Base-by-base conservation (phyloP, 2,797 vertebrate genomes). In the Sebastes steindachneri region DNA sequence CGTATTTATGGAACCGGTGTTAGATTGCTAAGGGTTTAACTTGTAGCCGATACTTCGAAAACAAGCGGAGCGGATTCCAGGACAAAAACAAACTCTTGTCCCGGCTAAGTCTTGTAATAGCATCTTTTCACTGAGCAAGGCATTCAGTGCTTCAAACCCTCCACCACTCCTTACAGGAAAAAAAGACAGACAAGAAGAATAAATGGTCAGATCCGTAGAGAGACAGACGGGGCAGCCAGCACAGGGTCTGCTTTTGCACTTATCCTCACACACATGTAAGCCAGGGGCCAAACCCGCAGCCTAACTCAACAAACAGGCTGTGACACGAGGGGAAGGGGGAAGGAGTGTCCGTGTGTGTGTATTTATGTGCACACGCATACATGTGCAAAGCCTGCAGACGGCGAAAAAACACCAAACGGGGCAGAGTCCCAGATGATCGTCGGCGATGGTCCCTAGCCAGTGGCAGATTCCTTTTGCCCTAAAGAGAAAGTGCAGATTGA, bases 281-380 rank as follows among this genome's bases (percentile, higher is more conserved):
- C 80, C 79, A 64, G 79, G 73, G 88, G 78, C 88, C 82, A 83
- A 85, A 87, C 72, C 79, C 65, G 21, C 72, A 83, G 84, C 73
- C 87, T 89, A 90, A 92, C 87, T 90, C 89, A 91, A 91, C 84
- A 81, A 92, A 84, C 90, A 91, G 85, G 72, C 84, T 83, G 77
- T 66, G 77, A 89, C 86, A 85, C 29, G 10, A 77, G 74, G 72
- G 72, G 66, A 85, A 37, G 33, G 62, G 67, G 68, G 70, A 15
- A 4, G 68, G 53, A 48, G 60, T 59, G 14, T 71, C 28, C 65
- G 28, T 67, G 59, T 65, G 63, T 72, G 68, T 68, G 33, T 73
- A 28, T 79, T 51, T 72, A 53, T 28, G 71, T 33, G 19, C 64
- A 68, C 80, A 68, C 4, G 29, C 51, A 59, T 31, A 53, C 35